Evolutionary conservation across 2,888 invertebrate genomes (phyloP).

Genomic region (Marasmarcha lunaedactyla): DNA sequence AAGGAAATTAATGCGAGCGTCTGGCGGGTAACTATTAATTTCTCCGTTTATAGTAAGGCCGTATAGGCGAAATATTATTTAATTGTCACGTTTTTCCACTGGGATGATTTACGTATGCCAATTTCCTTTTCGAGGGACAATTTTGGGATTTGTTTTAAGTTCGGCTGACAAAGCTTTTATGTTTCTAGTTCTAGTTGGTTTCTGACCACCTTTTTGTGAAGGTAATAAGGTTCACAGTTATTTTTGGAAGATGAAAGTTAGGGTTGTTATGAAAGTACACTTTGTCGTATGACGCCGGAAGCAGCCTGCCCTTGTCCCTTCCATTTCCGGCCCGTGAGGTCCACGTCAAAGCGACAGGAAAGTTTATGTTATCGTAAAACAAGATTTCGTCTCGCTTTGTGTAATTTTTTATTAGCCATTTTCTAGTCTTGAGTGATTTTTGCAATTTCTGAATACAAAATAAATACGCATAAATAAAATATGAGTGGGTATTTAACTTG

Average conservation of each 20-base stretch:
- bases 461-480: too few relatives aligned
- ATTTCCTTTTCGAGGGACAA: conserved; percentile 29
- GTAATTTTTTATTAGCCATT: conserved; percentile 1
- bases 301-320: conserved; percentile 48
- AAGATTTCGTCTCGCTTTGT: conserved; percentile 8
- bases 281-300: conserved; percentile 42
- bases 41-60: not conserved
- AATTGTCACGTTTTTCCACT: conserved; percentile 25
- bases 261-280: not conserved
- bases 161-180: conserved; percentile 5
- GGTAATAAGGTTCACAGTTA: conserved; percentile 4
- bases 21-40: not conserved
- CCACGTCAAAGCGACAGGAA: conserved; percentile 37
- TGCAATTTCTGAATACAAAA: too few relatives aligned
- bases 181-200: not conserved
- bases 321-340: conserved; percentile 46
- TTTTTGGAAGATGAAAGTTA: not conserved
- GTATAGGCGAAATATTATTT: conserved; percentile 4
- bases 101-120: conserved; percentile 45
- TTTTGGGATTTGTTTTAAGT: conserved; percentile 23
- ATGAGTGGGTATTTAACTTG: too few relatives aligned
- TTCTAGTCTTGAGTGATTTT: too few relatives aligned
- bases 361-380: conserved; percentile 28
- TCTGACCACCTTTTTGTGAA: not conserved
- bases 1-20: not conserved